These are phyloP conservation scores for Pipra filicauda DNA, from an alignment of 2,113 vertebrate species.

Conservation along the genomic window DNA sequence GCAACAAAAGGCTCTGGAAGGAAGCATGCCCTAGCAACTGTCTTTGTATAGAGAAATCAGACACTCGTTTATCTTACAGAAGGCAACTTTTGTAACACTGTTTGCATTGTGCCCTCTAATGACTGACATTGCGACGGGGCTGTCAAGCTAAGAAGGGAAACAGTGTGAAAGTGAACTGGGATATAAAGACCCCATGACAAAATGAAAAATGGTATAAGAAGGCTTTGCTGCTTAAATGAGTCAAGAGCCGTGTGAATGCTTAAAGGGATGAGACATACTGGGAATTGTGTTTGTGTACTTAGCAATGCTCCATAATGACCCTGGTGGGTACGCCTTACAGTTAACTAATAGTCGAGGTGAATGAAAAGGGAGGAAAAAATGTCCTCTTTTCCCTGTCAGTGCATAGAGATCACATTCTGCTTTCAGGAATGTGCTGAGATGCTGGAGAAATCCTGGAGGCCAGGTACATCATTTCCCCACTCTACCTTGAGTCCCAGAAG, in stretches of 20 bases:
- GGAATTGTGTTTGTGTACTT: slow-evolving; percentile 68
- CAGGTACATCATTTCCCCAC: not conserved
- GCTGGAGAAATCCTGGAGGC: not conserved
- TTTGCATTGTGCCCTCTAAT: slow-evolving; percentile 67
- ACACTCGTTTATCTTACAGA: slow-evolving; percentile 75
- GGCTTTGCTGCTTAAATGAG: slow-evolving; percentile 56
- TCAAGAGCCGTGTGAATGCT: slow-evolving; percentile 41
- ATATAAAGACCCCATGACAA: slow-evolving; percentile 54
- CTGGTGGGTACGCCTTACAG: slow-evolving; percentile 1
- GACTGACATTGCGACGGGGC: slow-evolving; percentile 56
- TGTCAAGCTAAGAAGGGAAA: slow-evolving; percentile 61
- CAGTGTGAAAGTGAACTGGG: slow-evolving; percentile 59
- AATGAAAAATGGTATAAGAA: slow-evolving; percentile 68
- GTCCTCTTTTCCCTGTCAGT: not conserved
- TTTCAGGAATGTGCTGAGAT: not conserved
- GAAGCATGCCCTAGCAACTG: slow-evolving; percentile 75
- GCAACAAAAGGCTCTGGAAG: slow-evolving; percentile 67
- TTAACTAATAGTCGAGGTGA: not conserved
- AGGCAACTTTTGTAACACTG: slow-evolving; percentile 73
- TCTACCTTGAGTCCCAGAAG: not conserved
- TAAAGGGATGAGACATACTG: slow-evolving; percentile 8
- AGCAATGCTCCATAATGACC: slow-evolving; percentile 41
- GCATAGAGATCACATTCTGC: not conserved
- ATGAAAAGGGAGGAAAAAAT: slow-evolving; percentile 3
- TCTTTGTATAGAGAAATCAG: slow-evolving; percentile 69